Evolutionary conservation across 1,140 invertebrate species (phyloP).

Genomic region (Sarcophaga bullata): DNA sequence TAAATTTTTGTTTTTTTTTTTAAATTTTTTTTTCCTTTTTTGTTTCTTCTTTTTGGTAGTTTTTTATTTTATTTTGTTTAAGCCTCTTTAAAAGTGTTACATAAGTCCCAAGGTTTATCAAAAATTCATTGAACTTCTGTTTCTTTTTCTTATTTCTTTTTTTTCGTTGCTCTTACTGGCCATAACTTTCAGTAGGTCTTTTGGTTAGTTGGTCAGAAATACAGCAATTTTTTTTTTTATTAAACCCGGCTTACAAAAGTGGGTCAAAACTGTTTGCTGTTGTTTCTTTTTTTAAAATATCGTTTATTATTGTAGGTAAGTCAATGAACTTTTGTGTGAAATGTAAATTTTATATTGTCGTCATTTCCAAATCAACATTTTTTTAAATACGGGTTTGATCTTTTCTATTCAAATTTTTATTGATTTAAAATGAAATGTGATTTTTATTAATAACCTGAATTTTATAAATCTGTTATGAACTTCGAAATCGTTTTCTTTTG

Average conservation of each 20-base stretch:
- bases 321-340: neutral
- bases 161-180: neutral
- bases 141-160: neutral
- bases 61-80: neutral
- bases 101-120: neutral
- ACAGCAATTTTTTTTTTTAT: neutral
- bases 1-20: neutral
- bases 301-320: neutral
- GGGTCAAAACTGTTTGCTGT: constrained; percentile 7
- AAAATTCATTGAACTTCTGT: constrained; percentile 24
- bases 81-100: neutral
- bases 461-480: too few relatives aligned
- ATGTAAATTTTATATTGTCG: neutral
- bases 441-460: too few relatives aligned
- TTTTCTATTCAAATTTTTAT: too few relatives aligned
- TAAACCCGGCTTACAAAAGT: neutral
- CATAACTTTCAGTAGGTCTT: constrained; percentile 7
- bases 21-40: neutral
- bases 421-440: too few relatives aligned
- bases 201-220: constrained; percentile 12
- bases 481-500: too few relatives aligned
- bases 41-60: neutral
- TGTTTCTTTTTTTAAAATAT: neutral
- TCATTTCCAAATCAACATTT: neutral
- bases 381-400: neutral